Percentiles rank a stretch among this genome's conserved stretches.
phyloP scores from a whole-genome alignment of 2,888 invertebrate genomes.

The Hydraecia micacea region DNA sequence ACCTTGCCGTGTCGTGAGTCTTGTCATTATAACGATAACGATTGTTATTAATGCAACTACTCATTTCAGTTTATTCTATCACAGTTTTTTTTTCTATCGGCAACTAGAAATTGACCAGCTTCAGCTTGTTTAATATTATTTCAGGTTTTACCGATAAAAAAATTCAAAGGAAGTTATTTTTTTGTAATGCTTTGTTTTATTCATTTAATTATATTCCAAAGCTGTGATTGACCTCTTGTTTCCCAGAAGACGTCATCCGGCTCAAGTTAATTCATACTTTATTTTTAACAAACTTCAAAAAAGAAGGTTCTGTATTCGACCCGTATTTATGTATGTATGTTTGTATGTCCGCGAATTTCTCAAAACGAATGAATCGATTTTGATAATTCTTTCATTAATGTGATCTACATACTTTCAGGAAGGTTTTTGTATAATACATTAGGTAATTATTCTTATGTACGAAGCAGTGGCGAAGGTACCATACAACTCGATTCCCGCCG shows the following conservation, averaged over 20 bases:
- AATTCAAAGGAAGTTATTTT: not conserved
- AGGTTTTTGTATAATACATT: too few species aligned
- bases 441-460: too few species aligned
- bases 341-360: too few species aligned
- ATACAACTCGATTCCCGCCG: too few species aligned
- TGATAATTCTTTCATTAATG: too few species aligned
- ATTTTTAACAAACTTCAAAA: too few species aligned
- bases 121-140: not conserved
- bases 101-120: not conserved
- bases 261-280: constrained; percentile 4
- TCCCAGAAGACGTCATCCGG: constrained; percentile 26
- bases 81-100: not conserved
- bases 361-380: too few species aligned
- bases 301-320: too few species aligned
- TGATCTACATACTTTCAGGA: too few species aligned
- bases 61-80: constrained; percentile 14
- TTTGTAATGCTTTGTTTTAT: not conserved
- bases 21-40: constrained; percentile 24
- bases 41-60: constrained; percentile 7
- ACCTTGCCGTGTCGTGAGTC: constrained; percentile 50
- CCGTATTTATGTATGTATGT: too few species aligned
- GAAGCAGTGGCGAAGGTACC: too few species aligned
- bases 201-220: constrained; percentile 1
- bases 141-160: not conserved
- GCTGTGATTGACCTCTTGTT: constrained; percentile 21